A percentile compares a stretch with the other conserved stretches of the same genome.
These are phyloP conservation scores for Euura saliciscinereae DNA, from an alignment of 1,140 invertebrate species.

Conservation along the genomic window DNA sequence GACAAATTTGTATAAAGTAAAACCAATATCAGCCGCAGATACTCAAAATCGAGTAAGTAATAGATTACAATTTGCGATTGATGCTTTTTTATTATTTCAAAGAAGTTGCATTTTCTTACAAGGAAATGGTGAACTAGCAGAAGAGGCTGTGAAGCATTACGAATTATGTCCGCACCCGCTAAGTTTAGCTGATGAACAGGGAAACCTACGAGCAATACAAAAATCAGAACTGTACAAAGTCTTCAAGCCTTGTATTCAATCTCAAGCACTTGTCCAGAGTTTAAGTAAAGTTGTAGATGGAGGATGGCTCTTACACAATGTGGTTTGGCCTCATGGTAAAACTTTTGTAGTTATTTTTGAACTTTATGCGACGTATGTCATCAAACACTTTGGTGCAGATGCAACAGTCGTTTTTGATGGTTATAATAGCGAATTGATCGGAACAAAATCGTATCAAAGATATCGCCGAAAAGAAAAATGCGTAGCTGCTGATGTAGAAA, in stretches of 20 bases:
- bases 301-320: conserved; percentile 6
- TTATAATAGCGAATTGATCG: conserved; percentile 15
- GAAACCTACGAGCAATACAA: conserved; percentile 11
- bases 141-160: conserved; percentile 12
- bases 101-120: background rate
- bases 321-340: conserved; percentile 18
- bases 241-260: background rate
- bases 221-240: conserved; percentile 15
- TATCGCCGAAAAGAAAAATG: conserved; percentile 12
- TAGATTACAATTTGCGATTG: background rate
- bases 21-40: background rate
- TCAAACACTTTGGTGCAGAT: conserved; percentile 12
- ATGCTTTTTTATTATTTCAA: background rate
- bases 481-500: conserved; percentile 18
- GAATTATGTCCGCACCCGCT: conserved; percentile 13
- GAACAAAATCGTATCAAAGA: conserved; percentile 25
- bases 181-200: conserved; percentile 10
- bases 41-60: background rate
- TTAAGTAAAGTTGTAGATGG: conserved; percentile 11
- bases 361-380: conserved; percentile 4
- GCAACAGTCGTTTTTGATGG: conserved; percentile 22
- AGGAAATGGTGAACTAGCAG: background rate
- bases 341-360: conserved; percentile 4
- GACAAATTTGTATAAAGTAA: background rate
- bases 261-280: background rate